Percentiles rank a stretch among this genome's conserved stretches.
Conservation (phyloP, 1,140 invertebrate genomes). For the Drosophila yakuba region DNA sequence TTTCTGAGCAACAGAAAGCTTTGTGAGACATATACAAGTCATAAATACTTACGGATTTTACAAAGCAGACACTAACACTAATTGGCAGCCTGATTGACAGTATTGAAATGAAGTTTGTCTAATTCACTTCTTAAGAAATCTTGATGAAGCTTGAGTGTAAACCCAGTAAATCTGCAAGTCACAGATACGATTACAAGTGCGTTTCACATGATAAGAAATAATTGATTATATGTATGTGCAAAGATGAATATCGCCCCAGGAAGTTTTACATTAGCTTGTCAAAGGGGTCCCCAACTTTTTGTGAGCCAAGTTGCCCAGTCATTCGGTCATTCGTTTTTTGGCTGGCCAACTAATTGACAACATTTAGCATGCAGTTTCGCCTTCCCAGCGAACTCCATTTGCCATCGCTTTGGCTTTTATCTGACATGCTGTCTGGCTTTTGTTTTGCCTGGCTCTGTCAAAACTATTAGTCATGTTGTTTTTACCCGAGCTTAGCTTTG, state of each 20-base stretch:
- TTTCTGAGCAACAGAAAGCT: neutral
- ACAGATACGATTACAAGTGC: slow-evolving; percentile 2
- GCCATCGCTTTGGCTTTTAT: slow-evolving; percentile 70
- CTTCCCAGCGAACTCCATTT: slow-evolving; percentile 24
- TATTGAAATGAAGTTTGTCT: neutral
- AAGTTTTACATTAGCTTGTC: slow-evolving; percentile 19
- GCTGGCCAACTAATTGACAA: slow-evolving; percentile 70
- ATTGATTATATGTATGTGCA: slow-evolving; percentile 16
- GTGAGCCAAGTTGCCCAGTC: slow-evolving; percentile 24
- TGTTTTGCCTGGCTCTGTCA: slow-evolving; percentile 61
- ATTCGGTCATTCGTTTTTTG: slow-evolving; percentile 49
- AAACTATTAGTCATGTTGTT: slow-evolving; percentile 79
- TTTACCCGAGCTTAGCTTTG: slow-evolving; percentile 48
- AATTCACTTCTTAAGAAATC: neutral
- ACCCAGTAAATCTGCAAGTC: slow-evolving; percentile 15
- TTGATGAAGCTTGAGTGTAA: neutral
- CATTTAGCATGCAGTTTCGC: slow-evolving; percentile 54
- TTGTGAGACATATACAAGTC: neutral
- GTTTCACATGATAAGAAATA: slow-evolving; percentile 18
- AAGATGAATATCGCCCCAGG: slow-evolving; percentile 5
- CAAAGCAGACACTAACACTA: neutral
- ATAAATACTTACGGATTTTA: neutral
- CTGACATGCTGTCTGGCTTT: slow-evolving; percentile 73
- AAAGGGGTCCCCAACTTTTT: slow-evolving; percentile 19
- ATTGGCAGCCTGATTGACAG: neutral